Conservation (phyloP, 2,888 invertebrate species). For the Eupsilia transversa region DNA sequence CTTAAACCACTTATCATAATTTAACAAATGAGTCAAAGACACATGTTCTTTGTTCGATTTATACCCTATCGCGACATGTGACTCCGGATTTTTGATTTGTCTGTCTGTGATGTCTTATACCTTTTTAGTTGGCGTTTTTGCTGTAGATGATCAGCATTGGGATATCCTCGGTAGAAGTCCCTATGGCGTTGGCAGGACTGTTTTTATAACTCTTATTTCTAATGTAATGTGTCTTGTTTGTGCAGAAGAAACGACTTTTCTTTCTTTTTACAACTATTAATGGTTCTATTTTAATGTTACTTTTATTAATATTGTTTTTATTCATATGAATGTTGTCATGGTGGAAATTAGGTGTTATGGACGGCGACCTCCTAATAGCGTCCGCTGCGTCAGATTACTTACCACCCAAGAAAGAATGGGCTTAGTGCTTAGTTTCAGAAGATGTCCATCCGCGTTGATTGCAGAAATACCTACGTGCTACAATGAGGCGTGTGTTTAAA, state of each 20-base stretch:
- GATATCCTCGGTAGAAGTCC: constrained; percentile 91
- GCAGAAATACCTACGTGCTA: not conserved
- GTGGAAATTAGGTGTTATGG: not conserved
- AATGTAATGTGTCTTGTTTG: not conserved
- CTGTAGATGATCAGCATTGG: constrained; percentile 90
- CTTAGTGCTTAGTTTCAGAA: not conserved
- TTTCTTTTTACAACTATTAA: not conserved
- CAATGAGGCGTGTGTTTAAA: not conserved
- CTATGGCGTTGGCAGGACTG: constrained; percentile 91
- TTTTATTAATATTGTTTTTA: not conserved
- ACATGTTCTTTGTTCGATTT: too few relatives aligned
- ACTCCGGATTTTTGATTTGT: too few relatives aligned
- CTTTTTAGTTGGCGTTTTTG: too few relatives aligned
- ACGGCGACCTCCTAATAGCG: not conserved
- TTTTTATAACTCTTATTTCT: too few relatives aligned
- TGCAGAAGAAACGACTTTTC: not conserved
- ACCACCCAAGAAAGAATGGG: not conserved
- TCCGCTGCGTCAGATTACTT: not conserved
- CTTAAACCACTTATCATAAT: too few relatives aligned
- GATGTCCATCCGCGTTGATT: not conserved
- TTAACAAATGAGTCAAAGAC: too few relatives aligned
- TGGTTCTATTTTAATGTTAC: not conserved
- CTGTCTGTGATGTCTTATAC: too few relatives aligned
- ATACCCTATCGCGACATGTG: too few relatives aligned
- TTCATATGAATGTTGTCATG: not conserved